A percentile compares a stretch with the other conserved stretches of the same genome.
Evolutionary conservation across 1,140 invertebrate genomes (phyloP).

Genomic region (Limonius californicus): DNA sequence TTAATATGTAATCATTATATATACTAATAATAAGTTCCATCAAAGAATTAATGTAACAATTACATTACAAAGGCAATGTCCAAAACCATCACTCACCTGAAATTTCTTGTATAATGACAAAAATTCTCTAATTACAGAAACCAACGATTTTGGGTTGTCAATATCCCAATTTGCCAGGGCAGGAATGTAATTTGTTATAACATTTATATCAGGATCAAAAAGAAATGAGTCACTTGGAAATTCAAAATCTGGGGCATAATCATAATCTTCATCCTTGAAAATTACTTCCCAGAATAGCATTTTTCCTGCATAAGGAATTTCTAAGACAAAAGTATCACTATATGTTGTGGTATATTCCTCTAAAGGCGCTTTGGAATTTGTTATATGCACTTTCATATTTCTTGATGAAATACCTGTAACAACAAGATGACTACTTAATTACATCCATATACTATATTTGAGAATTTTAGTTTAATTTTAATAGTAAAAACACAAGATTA

Average conservation of each 20-base stretch:
- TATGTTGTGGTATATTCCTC: slow-evolving; percentile 25
- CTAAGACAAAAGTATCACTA: slow-evolving; percentile 40
- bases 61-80: no score
- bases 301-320: slow-evolving; percentile 44
- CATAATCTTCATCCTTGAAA: slow-evolving; percentile 40
- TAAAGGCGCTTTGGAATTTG: slow-evolving; percentile 13
- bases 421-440: no score
- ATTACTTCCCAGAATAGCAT: slow-evolving; percentile 43
- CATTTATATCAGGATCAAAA: slow-evolving; percentile 37
- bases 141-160: slow-evolving; percentile 39
- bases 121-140: slow-evolving; percentile 41
- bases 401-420: slow-evolving; percentile 7
- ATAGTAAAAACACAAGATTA: no score
- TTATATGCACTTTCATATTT: background rate
- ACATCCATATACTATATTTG: no score
- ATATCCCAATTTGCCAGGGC: slow-evolving; percentile 42
- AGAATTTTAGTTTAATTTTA: no score
- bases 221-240: slow-evolving; percentile 43
- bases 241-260: slow-evolving; percentile 44
- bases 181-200: slow-evolving; percentile 39
- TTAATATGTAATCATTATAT: no score
- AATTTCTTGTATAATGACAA: slow-evolving; percentile 40
- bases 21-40: no score
- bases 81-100: slow-evolving; percentile 38
- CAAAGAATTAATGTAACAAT: no score